Percentiles rank a stretch among this genome's conserved stretches.
Evolutionary conservation across 2,888 invertebrate species (phyloP).

Genomic region (Seira ritae): DNA sequence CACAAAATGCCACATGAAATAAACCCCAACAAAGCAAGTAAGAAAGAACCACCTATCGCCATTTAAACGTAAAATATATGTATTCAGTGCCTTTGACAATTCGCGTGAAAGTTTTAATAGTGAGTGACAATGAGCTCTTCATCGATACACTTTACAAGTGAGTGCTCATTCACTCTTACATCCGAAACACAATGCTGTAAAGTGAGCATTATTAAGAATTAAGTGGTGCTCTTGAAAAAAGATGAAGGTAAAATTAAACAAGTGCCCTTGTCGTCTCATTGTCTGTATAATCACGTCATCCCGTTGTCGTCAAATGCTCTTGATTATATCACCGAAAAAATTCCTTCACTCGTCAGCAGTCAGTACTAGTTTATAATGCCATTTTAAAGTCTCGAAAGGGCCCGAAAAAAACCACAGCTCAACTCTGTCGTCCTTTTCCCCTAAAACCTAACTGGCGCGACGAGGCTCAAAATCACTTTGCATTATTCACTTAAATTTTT

Average conservation of each 20-base stretch:
- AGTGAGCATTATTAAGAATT: conserved; percentile 5
- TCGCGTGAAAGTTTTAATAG: background rate
- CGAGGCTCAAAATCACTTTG: conserved; percentile 14
- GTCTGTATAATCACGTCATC: conserved; percentile 6
- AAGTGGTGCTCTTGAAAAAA: conserved; percentile 6
- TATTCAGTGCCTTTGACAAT: background rate
- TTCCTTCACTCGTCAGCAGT: background rate
- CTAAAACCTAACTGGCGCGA: background rate
- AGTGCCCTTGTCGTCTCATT: background rate
- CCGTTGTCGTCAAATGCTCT: background rate
- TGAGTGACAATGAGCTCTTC: conserved; percentile 4
- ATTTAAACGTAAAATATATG: too few species aligned
- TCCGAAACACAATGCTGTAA: background rate
- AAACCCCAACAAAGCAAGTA: too few species aligned
- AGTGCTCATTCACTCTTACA: background rate
- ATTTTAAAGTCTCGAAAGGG: background rate
- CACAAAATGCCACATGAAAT: too few species aligned
- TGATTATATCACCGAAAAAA: background rate
- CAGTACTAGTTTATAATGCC: background rate
- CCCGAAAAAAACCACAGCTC: too few species aligned
- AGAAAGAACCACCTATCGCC: too few species aligned
- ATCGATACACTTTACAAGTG: background rate
- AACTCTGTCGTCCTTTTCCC: background rate
- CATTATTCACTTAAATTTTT: conserved; percentile 10
- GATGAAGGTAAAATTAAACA: conserved; percentile 2